Base-by-base conservation (phyloP, 1,140 invertebrate species). In the Aphelinus certus region DNA sequence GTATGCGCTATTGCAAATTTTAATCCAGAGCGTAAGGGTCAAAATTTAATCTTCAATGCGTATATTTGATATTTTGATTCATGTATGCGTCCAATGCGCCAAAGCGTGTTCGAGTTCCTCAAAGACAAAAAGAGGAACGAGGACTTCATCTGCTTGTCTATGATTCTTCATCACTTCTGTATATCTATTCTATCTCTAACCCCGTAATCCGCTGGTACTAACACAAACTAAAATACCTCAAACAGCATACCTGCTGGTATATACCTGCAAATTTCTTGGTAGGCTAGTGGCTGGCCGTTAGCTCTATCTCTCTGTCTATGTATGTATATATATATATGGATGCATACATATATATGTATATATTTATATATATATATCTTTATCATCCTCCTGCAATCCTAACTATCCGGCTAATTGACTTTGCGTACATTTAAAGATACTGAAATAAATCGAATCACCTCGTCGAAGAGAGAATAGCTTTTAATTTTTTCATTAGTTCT, bases 271-370 rank as follows among this genome's bases (percentile, higher is more conserved):
- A 81, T 73, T 76, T 79, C 77, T 81, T 71, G 78, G 77, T 80
- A 80, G 77, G 81, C 76, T 81, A 83, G 79, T 81, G 77, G 76
- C 78, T 81, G 78, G 73, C 78, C 80, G 75, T 81, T 80, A 79
- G 78, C 72, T 79, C 67, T 76, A 9, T 66, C 64, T 71, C 9
- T 71, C 63, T 49, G 48, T 71, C 7, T 73, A 45, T 65, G 45
- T 70, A 60, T 65, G 51, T 53, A 6, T 53, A 9, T 53, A 53
- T 9, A 53, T 53, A 9, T 53, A 53, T 53, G 51, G 26, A 26
- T 26, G 26, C 26, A 26, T 26, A 26, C 26, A 26, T 49, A 48
- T 71, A 6, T 71, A 45, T 65, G 45, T 70, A 60, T 65, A 9
- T 53, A 6, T 53, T 4, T 53, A 53, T 9, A 53, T 53, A 9